Conservation (phyloP, 2,888 invertebrate genomes). For the Caenorhabditis macrosperma region DNA sequence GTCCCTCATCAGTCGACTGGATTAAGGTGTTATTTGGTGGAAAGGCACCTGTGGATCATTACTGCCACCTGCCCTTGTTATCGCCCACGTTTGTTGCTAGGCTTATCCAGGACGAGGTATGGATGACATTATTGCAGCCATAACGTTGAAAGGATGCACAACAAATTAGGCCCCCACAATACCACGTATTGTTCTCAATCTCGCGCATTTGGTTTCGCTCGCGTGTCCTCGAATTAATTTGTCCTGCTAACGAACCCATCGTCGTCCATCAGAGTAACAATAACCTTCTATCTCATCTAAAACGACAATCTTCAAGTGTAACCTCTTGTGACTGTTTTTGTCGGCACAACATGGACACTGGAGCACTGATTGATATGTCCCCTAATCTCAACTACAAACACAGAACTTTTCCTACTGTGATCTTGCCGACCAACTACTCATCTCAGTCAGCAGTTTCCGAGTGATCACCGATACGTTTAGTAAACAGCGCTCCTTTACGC, state of each 20-base stretch:
- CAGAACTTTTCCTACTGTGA: constrained; percentile 32
- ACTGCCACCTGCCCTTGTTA: constrained; percentile 52
- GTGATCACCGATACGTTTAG: constrained; percentile 58
- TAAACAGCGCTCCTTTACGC: constrained; percentile 27
- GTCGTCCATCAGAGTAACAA: background rate
- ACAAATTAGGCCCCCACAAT: constrained; percentile 51
- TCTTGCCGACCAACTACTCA: constrained; percentile 48
- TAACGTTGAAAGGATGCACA: constrained; percentile 44
- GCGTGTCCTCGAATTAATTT: constrained; percentile 51
- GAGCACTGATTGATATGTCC: constrained; percentile 50
- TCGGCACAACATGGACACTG: constrained; percentile 48
- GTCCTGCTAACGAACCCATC: constrained; percentile 30
- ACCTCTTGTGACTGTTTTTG: constrained; percentile 47
- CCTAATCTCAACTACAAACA: constrained; percentile 45
- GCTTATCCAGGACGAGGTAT: constrained; percentile 41
- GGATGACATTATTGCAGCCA: constrained; percentile 56
- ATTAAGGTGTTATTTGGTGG: constrained; percentile 56
- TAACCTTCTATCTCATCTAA: background rate
- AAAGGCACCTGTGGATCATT: constrained; percentile 54
- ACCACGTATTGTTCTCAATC: constrained; percentile 47
- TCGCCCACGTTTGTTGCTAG: constrained; percentile 19
- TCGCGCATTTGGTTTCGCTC: constrained; percentile 49
- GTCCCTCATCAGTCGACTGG: constrained; percentile 38
- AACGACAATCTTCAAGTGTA: constrained; percentile 13
- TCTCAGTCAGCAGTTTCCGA: constrained; percentile 35